Percentiles rank a stretch among this genome's conserved stretches.
These are phyloP conservation scores for Brachynemurus nebulosus DNA, from an alignment of 2,888 invertebrate genomes.

Conservation along the genomic window DNA sequence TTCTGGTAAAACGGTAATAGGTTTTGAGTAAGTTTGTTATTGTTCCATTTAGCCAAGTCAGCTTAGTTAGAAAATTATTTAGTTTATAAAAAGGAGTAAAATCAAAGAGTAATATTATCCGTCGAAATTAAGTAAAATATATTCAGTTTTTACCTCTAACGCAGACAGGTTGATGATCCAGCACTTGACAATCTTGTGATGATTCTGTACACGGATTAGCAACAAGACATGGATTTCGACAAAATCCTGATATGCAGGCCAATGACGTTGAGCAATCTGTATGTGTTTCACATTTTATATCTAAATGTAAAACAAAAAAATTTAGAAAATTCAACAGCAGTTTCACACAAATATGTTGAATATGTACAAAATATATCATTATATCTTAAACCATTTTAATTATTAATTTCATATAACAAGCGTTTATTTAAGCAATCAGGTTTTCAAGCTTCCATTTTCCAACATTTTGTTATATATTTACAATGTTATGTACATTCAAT, in stretches of 20 bases:
- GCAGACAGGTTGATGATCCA: constrained; percentile 73
- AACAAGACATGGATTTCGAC: constrained; percentile 67
- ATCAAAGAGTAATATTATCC: not conserved
- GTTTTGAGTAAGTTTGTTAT: too few species aligned
- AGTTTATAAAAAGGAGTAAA: not conserved
- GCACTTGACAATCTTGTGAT: constrained; percentile 67
- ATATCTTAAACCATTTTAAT: too few species aligned
- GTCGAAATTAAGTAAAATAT: not conserved
- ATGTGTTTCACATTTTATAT: constrained; percentile 65
- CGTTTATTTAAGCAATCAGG: too few species aligned
- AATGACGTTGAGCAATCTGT: constrained; percentile 63
- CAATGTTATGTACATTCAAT: too few species aligned
- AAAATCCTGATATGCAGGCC: constrained; percentile 65
- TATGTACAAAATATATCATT: too few species aligned
- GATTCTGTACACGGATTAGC: constrained; percentile 53
- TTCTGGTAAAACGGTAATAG: too few species aligned
- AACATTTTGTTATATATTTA: too few species aligned
- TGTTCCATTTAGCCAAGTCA: too few species aligned
- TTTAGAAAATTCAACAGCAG: not conserved
- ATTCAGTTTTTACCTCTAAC: constrained; percentile 46
- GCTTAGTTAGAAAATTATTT: not conserved
- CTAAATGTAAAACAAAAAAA: constrained; percentile 31
- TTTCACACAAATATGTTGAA: too few species aligned
- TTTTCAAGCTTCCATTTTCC: too few species aligned
- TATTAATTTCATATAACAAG: too few species aligned